phyloP scores from a whole-genome alignment of 2,797 vertebrate species.

The Anguilla pacifica region DNA sequence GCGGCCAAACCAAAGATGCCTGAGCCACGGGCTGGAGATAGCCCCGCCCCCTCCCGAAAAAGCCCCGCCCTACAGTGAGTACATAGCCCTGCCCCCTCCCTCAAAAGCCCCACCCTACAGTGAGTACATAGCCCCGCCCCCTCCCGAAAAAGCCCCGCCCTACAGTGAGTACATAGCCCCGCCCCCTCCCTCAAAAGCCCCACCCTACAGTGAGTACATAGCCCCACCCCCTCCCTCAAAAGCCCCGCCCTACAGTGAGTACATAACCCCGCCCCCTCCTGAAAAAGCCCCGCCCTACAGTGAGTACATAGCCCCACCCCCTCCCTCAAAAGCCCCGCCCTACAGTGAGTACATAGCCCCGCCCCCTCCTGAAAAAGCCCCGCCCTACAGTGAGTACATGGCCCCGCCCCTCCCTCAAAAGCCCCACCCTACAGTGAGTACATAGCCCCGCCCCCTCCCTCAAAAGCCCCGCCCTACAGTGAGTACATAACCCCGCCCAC shows the following conservation, averaged over 20 bases:
- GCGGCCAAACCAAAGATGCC: conserved; percentile 86
- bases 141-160: too few species aligned
- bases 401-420: background rate
- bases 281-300: conserved; percentile 68
- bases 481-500: background rate
- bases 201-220: too few species aligned
- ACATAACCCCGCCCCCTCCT: conserved; percentile 69
- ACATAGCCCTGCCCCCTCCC: background rate
- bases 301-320: background rate
- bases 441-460: too few species aligned
- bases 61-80: conserved; percentile 52
- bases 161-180: background rate
- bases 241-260: too few species aligned
- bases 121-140: background rate
- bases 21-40: conserved; percentile 72
- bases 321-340: background rate
- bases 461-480: too few species aligned
- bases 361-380: background rate
- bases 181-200: too few species aligned
- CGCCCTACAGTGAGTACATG: background rate
- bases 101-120: background rate
- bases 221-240: too few species aligned
- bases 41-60: conserved; percentile 75
- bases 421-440: too few species aligned
- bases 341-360: background rate